Percentiles rank a stretch among this genome's conserved stretches.
Conservation (phyloP, 1,140 invertebrate species). For the Luehdorfia chinensis region DNA sequence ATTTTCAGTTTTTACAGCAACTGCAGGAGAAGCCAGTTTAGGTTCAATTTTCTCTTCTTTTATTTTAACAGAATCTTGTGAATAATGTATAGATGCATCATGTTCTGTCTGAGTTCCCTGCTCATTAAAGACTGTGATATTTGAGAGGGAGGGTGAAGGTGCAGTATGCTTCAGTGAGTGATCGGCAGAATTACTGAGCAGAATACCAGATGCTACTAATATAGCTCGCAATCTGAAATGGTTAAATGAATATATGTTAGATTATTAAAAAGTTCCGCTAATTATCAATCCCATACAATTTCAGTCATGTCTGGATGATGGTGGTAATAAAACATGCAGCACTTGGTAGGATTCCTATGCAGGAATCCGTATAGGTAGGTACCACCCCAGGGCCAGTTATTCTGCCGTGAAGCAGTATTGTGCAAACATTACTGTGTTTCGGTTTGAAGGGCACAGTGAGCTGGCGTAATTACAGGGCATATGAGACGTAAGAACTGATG, state of each 20-base stretch:
- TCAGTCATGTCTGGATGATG: too few relatives aligned
- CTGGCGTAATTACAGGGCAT: too few relatives aligned
- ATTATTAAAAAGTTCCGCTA: too few relatives aligned
- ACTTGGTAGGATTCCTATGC: too few relatives aligned
- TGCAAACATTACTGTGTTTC: too few relatives aligned
- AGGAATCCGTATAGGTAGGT: too few relatives aligned
- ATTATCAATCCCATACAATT: too few relatives aligned
- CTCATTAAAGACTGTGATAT: slow-evolving; percentile 20
- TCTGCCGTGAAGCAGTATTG: too few relatives aligned
- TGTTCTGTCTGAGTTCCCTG: slow-evolving; percentile 48
- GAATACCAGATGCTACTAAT: slow-evolving; percentile 13
- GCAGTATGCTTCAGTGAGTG: slow-evolving; percentile 23
- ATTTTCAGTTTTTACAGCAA: slow-evolving; percentile 33
- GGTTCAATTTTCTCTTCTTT: slow-evolving; percentile 39
- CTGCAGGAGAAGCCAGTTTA: slow-evolving; percentile 5
- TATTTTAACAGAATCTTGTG: slow-evolving; percentile 21
- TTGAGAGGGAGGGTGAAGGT: slow-evolving; percentile 17
- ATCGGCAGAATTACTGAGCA: neutral
- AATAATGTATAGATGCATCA: neutral
- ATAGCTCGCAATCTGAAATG: slow-evolving; percentile 13
- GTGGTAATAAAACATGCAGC: too few relatives aligned
- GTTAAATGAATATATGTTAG: neutral
- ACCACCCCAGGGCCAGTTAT: too few relatives aligned
- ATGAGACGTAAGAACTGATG: too few relatives aligned
- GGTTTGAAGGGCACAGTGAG: too few relatives aligned